phyloP scores from a whole-genome alignment of 1,140 invertebrate genomes.

The Phortica variegata region DNA sequence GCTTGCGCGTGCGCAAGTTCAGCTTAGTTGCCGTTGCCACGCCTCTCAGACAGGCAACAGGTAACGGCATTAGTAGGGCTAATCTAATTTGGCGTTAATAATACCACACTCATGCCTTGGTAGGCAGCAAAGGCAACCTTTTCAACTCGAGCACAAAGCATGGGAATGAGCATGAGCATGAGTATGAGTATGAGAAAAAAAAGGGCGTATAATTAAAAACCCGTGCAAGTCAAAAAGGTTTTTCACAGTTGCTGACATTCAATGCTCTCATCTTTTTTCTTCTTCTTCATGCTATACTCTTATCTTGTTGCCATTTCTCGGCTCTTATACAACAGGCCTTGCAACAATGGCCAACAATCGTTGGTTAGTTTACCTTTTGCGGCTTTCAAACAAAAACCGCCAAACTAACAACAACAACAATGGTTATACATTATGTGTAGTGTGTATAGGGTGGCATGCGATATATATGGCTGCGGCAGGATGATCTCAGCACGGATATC shows the following conservation, averaged over 20 bases:
- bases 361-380: conserved; percentile 43
- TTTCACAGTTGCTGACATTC: conserved; percentile 40
- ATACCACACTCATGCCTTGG: conserved; percentile 13
- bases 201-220: conserved; percentile 26
- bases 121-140: not conserved
- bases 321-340: conserved; percentile 7
- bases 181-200: no score
- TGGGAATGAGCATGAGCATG: no score
- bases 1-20: not conserved
- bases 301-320: not conserved
- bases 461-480: no score
- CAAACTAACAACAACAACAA: conserved; percentile 20
- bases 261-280: no score
- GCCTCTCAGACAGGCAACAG: conserved; percentile 17
- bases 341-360: conserved; percentile 22
- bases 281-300: not conserved
- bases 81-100: conserved; percentile 56
- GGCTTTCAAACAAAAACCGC: conserved; percentile 37
- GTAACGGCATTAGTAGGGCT: conserved; percentile 47
- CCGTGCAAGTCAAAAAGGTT: conserved; percentile 52
- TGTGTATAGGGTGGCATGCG: no score
- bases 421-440: no score
- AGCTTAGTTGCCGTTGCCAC: not conserved
- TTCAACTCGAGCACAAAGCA: not conserved
- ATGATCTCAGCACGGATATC: conserved; percentile 36